Base-by-base conservation (phyloP, 2,888 invertebrate genomes). In the Cantharis flavilabris region DNA sequence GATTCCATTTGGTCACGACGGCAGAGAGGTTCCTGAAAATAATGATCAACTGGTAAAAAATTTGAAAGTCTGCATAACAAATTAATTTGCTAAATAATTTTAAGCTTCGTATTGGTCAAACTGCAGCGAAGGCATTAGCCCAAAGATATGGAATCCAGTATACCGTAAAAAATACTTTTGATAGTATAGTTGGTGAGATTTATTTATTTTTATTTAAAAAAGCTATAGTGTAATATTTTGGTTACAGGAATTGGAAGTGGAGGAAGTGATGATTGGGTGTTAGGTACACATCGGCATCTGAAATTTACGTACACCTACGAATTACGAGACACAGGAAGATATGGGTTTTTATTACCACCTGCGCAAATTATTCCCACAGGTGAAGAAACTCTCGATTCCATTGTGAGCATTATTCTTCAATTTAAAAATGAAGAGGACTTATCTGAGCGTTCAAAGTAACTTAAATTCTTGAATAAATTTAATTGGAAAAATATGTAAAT, bases 1-100 rank as follows among this genome's bases (percentile, higher is more conserved):
- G 71, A 86, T 93, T 73, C 94, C 95, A 0, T 95, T 93, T 85
- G 95, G 95, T 0, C 91, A 94, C 82, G 92, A 92, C 0, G 49
- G 63, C 28, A 86, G 86, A 2, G 87, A 88, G 0, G 91, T 91
- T 76, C 84, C 91, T n/a, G 91, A 90, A 0, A 93, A 93, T 83
- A 91, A 92, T 80, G 83, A 91, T 76, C 91, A 92, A 82, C 87
- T 91, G 83, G 92, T 92, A 86, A 26, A 87, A 89, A 26, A 18
- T 16, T 11, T 63, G 1, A 9, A 9, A 26, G 1, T 26, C 10
- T 7, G 5, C 5, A 13, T 3, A 65, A 16, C 1, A 2, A 9
- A 13, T 13, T 65, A 65, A 18, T 65, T 11, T 10, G 11, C 4
- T 16, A 14, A 67, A 9, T 3, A 16, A 20, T 26, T 73, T 26